Evolutionary conservation across 2,113 vertebrate species (phyloP), one percentile per base, ranked within the genome.

Genomic region (Dasypus novemcinctus): DNA sequence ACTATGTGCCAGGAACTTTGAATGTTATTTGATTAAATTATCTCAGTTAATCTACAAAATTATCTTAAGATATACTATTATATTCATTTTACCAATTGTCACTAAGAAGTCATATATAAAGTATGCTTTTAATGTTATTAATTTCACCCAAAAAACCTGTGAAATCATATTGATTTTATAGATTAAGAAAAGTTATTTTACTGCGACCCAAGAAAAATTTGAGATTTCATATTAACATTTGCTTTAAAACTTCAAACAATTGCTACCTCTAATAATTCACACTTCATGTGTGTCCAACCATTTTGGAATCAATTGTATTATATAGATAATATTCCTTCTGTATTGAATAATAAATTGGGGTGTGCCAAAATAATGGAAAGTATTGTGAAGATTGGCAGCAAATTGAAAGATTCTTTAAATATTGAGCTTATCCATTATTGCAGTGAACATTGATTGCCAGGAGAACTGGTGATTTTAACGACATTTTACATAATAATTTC

Each of bases 401-500:
- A 95, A 91, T 82, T 93, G 43, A 91, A 96, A 94, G 38, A 94
- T 69, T 64, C 38, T 94, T 80, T 90, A 95, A 97, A 92, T 63
- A 15, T 66, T 87, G 41, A 78, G 12, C 36, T 87, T 92, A 79
- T 69, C 76, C 33, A 59, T 95, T 95, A n/a, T 90, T 95, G 49
- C 36, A 69, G 2, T 93, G 84, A 93, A 95, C 81, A 78, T n/a
- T 92, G 90, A 97, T 88, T 93, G 87, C 43, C 41, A 95, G 38
- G 81, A 95, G 27, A 95, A 49, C 9, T 41, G 12, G 11, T 75
- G 23, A 92, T 92, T 97, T 95, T 88, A 94, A 95, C 95, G 61
- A 5, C n/a, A 94, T 93, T 94, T 95, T 95, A 79, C 63, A 92
- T 92, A 95, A 95, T 95, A 96, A 97, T 97, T 95, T 95, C 68